Base-by-base conservation (phyloP, 2,797 vertebrate genomes). In the Lutjanus argentimaculatus region DNA sequence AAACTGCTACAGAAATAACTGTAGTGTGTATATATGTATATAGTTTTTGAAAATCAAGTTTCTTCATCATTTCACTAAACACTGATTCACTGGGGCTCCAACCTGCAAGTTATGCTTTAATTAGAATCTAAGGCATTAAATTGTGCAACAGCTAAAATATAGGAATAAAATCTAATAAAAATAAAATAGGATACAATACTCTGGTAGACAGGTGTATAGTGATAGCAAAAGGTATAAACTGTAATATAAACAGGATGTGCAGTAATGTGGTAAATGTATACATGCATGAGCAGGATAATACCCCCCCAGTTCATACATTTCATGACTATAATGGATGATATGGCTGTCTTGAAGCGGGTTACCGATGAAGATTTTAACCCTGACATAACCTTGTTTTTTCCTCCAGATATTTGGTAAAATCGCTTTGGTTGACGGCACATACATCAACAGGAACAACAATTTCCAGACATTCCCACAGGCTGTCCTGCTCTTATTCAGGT, bases 381-480 rank as follows among this genome's bases (percentile, higher is more conserved):
- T 73, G 40, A 77, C 13, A 12, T 25, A 6, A 45, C 4, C 4
- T 25, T 67, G 0, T 61, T 59, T 79, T 85, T 40, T 52, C 30
- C 13, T 84, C 48, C 78, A 93, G 86, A 92, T 93, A n/a, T 90
- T 99, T 87, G 97, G 98, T 48, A 99, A 99, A 95, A 97, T 99
- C 0, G 97, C 97, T n/a, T 67, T 98, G 92, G 95, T 97, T 87
- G 97, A 99, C 0, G 97, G 97, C 16, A 97, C 97, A 0, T 95
- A 97, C 79, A 97, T 99, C 88, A 98, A 97, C 90, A 94, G 97
- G 62, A 99, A 99, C 94, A 99, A 97, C 93, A 98, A 98, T 90
- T 99, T 99, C 90, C 98, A 99, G 94, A 98, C 97, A 3, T 99
- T 99, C 65, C 98, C 97, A 0, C 97, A 98, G 75, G 98, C 98